Percentiles rank a stretch among this genome's conserved stretches.
Conservation (phyloP, 2,888 invertebrate species). For the Meganola albula region DNA sequence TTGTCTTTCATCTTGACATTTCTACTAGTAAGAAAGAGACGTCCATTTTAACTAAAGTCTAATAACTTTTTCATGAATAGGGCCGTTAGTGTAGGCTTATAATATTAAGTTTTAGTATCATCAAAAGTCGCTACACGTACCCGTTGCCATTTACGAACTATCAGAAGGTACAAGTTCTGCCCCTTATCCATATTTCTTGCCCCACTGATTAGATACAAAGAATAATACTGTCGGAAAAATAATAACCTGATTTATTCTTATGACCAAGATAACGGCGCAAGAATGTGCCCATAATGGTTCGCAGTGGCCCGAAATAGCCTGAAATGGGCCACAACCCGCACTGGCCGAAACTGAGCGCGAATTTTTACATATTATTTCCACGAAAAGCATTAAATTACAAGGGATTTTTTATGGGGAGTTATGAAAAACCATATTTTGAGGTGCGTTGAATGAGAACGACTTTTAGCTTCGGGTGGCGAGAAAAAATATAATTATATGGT, state of each 20-base stretch:
- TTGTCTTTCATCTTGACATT: too few relatives aligned
- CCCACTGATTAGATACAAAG: slow-evolving; percentile 68
- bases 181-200: slow-evolving; percentile 57
- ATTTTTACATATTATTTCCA: slow-evolving; percentile 71
- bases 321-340: slow-evolving; percentile 51
- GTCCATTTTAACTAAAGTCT: too few relatives aligned
- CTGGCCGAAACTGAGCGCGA: slow-evolving; percentile 47
- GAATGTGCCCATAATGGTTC: slow-evolving; percentile 60
- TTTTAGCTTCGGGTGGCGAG: slow-evolving; percentile 51
- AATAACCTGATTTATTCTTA: slow-evolving; percentile 68
- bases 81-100: too few relatives aligned
- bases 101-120: too few relatives aligned
- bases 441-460: slow-evolving; percentile 54
- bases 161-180: slow-evolving; percentile 44
- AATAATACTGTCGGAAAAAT: slow-evolving; percentile 65
- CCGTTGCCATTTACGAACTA: slow-evolving; percentile 32
- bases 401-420: slow-evolving; percentile 57
- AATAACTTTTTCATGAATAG: slow-evolving; percentile 6
- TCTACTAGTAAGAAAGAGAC: too few relatives aligned
- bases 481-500: slow-evolving; percentile 53
- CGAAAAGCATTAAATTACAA: slow-evolving; percentile 64
- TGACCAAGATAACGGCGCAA: slow-evolving; percentile 59
- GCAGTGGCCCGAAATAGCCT: slow-evolving; percentile 40
- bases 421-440: slow-evolving; percentile 69
- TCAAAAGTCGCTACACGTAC: slow-evolving; percentile 26